phyloP scores from a whole-genome alignment of 2,797 vertebrate genomes.

The Anolis apletophallus region DNA sequence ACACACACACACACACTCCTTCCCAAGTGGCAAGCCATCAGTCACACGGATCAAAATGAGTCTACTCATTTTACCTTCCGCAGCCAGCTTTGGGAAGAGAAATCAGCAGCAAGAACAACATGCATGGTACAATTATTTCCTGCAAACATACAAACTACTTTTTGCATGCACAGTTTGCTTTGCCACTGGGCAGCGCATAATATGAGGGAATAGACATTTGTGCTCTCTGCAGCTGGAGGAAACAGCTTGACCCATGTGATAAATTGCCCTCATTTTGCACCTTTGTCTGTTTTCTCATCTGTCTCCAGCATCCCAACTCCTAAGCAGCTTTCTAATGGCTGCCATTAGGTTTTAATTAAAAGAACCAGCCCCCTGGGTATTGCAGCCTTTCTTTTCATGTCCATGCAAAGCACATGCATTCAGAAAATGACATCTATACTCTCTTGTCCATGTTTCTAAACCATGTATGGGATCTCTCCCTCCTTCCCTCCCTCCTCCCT shows the following conservation, averaged over 20 bases:
- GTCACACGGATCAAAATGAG: background rate
- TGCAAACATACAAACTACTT: conserved; percentile 20
- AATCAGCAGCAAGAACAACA: conserved; percentile 13
- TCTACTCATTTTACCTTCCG: accelerated
- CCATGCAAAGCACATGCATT: conserved; percentile 5
- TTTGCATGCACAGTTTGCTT: conserved; percentile 23
- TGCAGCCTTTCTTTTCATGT: conserved; percentile 3
- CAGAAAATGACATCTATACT: conserved; percentile 17
- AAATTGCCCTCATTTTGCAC: conserved; percentile 42
- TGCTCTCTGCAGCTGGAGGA: conserved; percentile 19
- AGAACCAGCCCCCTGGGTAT: background rate
- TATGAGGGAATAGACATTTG: background rate
- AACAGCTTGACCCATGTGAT: conserved; percentile 40
- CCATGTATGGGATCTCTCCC: background rate
- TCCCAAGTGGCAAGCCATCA: background rate
- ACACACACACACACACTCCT: no score
- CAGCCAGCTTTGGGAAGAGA: background rate
- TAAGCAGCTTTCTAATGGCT: conserved; percentile 40
- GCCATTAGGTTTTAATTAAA: conserved; percentile 40
- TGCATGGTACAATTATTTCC: background rate
- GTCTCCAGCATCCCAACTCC: conserved; percentile 23
- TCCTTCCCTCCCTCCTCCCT: background rate
- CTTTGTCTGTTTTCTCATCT: conserved; percentile 29
- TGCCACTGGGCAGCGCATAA: background rate
- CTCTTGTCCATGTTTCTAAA: background rate